A percentile compares a stretch with the other conserved stretches of the same genome.
phyloP scores from a whole-genome alignment of 1,140 invertebrate genomes.

The Cephus cinctus region DNA sequence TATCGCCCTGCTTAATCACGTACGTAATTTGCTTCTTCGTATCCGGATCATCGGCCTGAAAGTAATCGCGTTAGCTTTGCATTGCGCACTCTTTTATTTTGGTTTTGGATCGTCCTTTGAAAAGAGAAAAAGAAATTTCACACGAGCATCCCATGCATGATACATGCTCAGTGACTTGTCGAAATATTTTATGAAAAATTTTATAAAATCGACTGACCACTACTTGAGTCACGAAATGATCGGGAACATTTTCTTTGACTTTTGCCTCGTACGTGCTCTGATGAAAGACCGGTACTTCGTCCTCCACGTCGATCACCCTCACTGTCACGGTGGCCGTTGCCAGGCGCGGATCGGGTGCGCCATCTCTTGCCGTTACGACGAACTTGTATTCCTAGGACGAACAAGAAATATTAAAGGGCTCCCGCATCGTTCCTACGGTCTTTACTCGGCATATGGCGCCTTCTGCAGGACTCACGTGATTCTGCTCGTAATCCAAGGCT shows the following conservation, averaged over 20 bases:
- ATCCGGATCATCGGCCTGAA: slow-evolving; percentile 75
- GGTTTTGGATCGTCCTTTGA: too few species aligned
- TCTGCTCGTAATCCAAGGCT: slow-evolving; percentile 81
- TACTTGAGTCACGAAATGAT: slow-evolving; percentile 75
- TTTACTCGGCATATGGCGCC: slow-evolving; percentile 2
- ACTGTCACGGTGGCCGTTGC: slow-evolving; percentile 86
- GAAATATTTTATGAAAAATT: background rate
- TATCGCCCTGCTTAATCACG: slow-evolving; percentile 75
- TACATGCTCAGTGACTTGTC: too few species aligned
- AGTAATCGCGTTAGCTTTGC: slow-evolving; percentile 21
- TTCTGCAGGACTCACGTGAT: slow-evolving; percentile 61
- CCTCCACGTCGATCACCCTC: slow-evolving; percentile 74
- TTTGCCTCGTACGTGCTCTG: slow-evolving; percentile 70
- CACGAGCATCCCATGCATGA: too few species aligned
- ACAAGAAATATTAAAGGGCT: slow-evolving; percentile 19
- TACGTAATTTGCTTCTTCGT: slow-evolving; percentile 81
- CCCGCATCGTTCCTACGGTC: background rate
- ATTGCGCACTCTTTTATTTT: too few species aligned
- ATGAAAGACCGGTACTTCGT: slow-evolving; percentile 81
- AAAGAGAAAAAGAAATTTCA: too few species aligned
- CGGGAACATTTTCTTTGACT: slow-evolving; percentile 80
- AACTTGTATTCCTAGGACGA: slow-evolving; percentile 74
- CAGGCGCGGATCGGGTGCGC: slow-evolving; percentile 78
- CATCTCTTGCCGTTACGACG: slow-evolving; percentile 85
- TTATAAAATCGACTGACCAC: slow-evolving; percentile 42